Evolutionary conservation across 1,140 invertebrate species (phyloP).

Genomic region (Drosophila sucinea): DNA sequence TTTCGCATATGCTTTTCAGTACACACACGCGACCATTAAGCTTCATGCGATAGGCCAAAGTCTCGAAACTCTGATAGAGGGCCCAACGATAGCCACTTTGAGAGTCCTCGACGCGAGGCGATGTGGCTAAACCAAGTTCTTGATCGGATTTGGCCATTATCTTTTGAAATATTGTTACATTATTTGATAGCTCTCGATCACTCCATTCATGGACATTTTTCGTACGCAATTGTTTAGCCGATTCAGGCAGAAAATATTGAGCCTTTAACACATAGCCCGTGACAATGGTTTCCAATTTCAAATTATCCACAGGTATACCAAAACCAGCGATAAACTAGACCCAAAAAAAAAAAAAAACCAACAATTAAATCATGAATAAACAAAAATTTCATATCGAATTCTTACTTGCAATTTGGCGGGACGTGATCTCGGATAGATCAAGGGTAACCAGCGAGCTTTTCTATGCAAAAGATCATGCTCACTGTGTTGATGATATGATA

Average conservation of each 20-base stretch:
- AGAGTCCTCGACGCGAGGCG: constrained; percentile 8
- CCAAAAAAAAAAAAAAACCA: background rate
- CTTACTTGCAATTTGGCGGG: constrained; percentile 58
- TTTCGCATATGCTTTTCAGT: constrained; percentile 89
- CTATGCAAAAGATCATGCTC: constrained; percentile 53
- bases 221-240: constrained; percentile 47
- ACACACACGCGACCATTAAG: constrained; percentile 87
- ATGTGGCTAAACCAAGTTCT: constrained; percentile 36
- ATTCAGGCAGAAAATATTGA: constrained; percentile 67
- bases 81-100: constrained; percentile 65
- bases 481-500: background rate
- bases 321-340: constrained; percentile 74
- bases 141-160: constrained; percentile 37
- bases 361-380: background rate
- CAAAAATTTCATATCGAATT: background rate
- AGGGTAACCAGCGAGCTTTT: constrained; percentile 61
- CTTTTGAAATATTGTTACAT: constrained; percentile 58
- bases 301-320: constrained; percentile 72
- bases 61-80: constrained; percentile 57
- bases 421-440: constrained; percentile 51
- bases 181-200: constrained; percentile 17
- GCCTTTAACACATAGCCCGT: constrained; percentile 78
- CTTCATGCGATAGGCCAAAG: constrained; percentile 84
- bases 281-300: constrained; percentile 63
- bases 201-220: constrained; percentile 49